Percentiles rank a stretch among this genome's conserved stretches.
Conservation (phyloP, 2,797 vertebrate genomes). For the Hemitrygon akajei region DNA sequence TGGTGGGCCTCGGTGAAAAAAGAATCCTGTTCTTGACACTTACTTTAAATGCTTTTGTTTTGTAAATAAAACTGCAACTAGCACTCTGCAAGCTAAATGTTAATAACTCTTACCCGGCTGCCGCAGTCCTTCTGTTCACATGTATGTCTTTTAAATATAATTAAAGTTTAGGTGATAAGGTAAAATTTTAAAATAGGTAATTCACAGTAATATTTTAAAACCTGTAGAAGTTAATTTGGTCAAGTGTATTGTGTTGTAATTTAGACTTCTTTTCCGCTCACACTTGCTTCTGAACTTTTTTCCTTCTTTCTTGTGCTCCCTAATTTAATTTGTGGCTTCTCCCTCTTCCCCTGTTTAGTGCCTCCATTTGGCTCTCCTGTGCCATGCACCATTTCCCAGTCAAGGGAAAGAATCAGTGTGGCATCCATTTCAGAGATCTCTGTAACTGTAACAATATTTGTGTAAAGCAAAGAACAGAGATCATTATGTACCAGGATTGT, state of each 20-base stretch:
- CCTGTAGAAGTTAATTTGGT: not conserved
- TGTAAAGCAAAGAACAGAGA: not conserved
- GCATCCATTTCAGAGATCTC: not conserved
- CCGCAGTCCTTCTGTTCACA: not conserved
- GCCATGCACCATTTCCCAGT: not conserved
- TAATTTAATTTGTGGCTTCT: not conserved
- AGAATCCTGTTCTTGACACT: slow-evolving; percentile 23
- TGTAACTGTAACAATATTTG: slow-evolving; percentile 8
- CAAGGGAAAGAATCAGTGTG: not conserved
- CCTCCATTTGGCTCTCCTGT: not conserved
- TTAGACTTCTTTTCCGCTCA: no score
- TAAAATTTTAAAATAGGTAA: not conserved
- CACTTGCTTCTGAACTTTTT: not conserved
- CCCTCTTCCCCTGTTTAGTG: not conserved
- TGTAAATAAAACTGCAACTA: slow-evolving; percentile 11
- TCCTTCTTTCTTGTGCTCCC: not conserved
- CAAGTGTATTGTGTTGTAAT: not conserved
- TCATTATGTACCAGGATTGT: slow-evolving; percentile 19
- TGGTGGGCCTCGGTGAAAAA: slow-evolving; percentile 58
- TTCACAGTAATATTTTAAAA: not conserved
- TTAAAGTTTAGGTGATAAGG: not conserved
- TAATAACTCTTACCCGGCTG: slow-evolving; percentile 10
- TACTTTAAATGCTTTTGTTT: slow-evolving; percentile 8
- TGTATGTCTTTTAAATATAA: not conserved
- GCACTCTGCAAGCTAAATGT: not conserved